Base-by-base conservation (phyloP, 2,113 vertebrate species). In the Tauraco erythrolophus region DNA sequence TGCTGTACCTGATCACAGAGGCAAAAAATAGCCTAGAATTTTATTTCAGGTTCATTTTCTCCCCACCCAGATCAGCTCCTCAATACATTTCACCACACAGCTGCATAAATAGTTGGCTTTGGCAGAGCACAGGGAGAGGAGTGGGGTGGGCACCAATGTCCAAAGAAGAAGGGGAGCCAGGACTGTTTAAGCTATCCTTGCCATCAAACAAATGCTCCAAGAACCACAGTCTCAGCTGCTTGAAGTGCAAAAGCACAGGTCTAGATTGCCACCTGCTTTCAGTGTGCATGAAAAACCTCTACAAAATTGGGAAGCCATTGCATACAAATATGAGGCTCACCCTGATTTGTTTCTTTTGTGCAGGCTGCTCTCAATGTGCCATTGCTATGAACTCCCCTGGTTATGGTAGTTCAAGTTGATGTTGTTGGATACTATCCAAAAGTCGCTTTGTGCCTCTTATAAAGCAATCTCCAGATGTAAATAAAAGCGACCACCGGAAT, bases 71-170 rank as follows among this genome's bases (percentile, higher is more conserved):
- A 68, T 91, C 51, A 64, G 23, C 16, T 91, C 72, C 60, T 84
- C 54, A 46, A 84, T 83, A 37, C 23, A 7, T 70, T 77, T 95
- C 58, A 62, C 56, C 84, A 81, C 56, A 66, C 84, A 92, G 91
- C 95, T 97, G 91, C 16, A 2, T 75, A 92, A 97, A 96, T 60
- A 91, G 80, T 87, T 91, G 80, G 25, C 69, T 96, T 95, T 97
- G 94, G 87, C 87, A 71, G 57, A 87, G 64, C 18, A 33, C 14
- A 48, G 43, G 35, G 58, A 81, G 50, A 65, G 60, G 75, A 77
- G 56, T 35, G 31, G 41, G 25, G 62, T 9, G 11, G 66, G 60
- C 43, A 86, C 17, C 46, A 23, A 11, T 3, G 7, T 87, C 69
- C 18, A 10, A 37, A 91, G 30, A 24, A 48, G 60, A 30, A 80